Evolutionary conservation across 92 coral and sea anemone genomes (phyloP), one percentile per base, ranked within the genome.

Genomic region (Epizoanthus ramosus): DNA sequence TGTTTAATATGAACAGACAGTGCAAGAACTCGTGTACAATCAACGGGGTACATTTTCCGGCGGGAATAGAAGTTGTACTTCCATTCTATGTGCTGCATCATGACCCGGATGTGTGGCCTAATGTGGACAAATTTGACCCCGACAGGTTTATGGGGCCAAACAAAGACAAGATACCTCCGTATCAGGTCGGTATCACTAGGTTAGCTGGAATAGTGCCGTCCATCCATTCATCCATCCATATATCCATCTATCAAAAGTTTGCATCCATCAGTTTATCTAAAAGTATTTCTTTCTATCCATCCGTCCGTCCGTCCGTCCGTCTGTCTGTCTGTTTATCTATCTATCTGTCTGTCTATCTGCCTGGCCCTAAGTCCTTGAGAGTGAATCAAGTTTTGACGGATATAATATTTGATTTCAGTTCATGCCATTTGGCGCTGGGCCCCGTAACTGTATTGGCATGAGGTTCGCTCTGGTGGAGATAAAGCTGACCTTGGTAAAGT

Each of bases 31-130:
- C 84, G 24, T 91, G 88, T 72, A 68, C 53, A 35, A 50, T 91
- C 56, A 88, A 79, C 56, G 86, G 75, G 0, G 73, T 87, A 19
- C 72, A 86, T n/a, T 83, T 91, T 16, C 95, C 92, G 37, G 87
- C 90, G 8, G 95, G 92, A 0, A 83, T 80, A 68, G 83, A 82
- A 12, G 74, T 91, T n/a, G 43, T 81, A n/a, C 50, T 91, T 3
- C 92, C 95, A 23, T 37, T 91, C 15, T 88, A 83, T 66, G 80
- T 80, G 12, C 74, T 91, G 45, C 92, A 91, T 82, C 88, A 88
- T 35, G 92, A 91, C 63, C 90, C 90, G 22, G 87, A 91, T 9
- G 92, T 84, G 47, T 91, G 95, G 95, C 88, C 95, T 17, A 81
- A 91, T 17, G 88, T 83, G 21, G 88, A 91, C 3, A 87, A 88